These are phyloP conservation scores for Tokudaia tokunoshimensis DNA, from an alignment of 2,797 vertebrate genomes.

Conservation along the genomic window DNA sequence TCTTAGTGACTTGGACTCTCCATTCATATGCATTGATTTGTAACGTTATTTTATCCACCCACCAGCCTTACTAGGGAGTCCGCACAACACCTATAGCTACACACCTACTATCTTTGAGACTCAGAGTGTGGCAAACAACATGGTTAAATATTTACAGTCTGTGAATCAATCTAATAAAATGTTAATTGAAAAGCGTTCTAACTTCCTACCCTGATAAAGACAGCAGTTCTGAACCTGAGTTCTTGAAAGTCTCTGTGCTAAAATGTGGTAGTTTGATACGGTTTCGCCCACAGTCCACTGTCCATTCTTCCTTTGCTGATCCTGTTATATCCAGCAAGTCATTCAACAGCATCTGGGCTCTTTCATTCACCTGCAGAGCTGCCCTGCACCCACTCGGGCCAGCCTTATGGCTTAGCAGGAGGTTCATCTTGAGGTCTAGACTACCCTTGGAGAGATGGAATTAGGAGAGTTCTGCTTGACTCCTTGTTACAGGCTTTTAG, in stretches of 20 bases:
- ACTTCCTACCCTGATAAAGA: neutral
- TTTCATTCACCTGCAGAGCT: neutral
- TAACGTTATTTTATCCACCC: neutral
- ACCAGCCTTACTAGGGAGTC: neutral
- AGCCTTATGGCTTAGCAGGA: neutral
- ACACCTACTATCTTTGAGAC: neutral
- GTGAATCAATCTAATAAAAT: slow-evolving; percentile 43
- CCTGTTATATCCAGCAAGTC: neutral
- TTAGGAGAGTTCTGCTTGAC: neutral
- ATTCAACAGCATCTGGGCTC: neutral
- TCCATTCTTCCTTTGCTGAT: neutral
- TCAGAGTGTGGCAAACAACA: slow-evolving; percentile 1
- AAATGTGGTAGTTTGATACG: neutral
- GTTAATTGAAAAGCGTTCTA: neutral
- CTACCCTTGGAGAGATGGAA: neutral
- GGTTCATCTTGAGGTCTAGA: neutral
- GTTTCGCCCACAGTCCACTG: fast-evolving
- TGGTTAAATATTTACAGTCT: slow-evolving; percentile 45
- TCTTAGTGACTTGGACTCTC: neutral
- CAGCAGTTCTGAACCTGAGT: neutral
- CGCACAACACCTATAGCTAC: neutral
- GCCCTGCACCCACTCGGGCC: neutral
- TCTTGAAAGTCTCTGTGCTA: neutral
- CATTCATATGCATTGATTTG: neutral
- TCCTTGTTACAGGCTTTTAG: neutral